Evolutionary conservation across 2,888 invertebrate species (phyloP).

Genomic region (Pyrocoelia pectoralis): DNA sequence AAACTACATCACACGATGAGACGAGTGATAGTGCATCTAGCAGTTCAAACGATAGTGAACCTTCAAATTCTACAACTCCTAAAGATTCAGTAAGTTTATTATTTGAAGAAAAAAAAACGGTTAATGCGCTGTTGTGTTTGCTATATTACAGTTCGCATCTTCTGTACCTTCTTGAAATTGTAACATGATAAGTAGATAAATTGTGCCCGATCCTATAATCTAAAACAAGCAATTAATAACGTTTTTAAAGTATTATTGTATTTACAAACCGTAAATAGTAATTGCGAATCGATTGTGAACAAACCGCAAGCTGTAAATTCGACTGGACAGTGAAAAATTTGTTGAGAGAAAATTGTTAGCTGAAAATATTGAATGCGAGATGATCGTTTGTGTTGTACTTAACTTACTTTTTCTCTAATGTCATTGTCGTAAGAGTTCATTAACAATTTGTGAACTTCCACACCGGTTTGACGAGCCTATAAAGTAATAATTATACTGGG

Average conservation of each 20-base stretch:
- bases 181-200: conserved; percentile 60
- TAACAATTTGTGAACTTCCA: conserved; percentile 41
- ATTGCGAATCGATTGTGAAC: conserved; percentile 44
- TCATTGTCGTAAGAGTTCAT: conserved; percentile 26
- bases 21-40: not conserved
- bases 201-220: conserved; percentile 58
- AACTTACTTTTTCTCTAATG: conserved; percentile 24
- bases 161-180: conserved; percentile 57
- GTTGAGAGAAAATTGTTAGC: conserved; percentile 47
- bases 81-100: conserved; percentile 14
- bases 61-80: conserved; percentile 10
- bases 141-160: conserved; percentile 26
- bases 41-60: conserved; percentile 6
- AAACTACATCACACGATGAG: not conserved
- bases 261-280: conserved; percentile 43
- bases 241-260: not conserved
- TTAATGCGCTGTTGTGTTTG: conserved; percentile 18
- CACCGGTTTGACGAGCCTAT: conserved; percentile 39
- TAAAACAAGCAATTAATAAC: conserved; percentile 47
- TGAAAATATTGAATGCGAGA: conserved; percentile 37
- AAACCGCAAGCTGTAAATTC: conserved; percentile 47
- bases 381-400: not conserved
- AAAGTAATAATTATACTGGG: conserved; percentile 7
- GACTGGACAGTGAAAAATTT: conserved; percentile 43
- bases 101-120: not conserved